Base-by-base conservation (phyloP, 2,797 vertebrate genomes). In the Alouatta caraya region DNA sequence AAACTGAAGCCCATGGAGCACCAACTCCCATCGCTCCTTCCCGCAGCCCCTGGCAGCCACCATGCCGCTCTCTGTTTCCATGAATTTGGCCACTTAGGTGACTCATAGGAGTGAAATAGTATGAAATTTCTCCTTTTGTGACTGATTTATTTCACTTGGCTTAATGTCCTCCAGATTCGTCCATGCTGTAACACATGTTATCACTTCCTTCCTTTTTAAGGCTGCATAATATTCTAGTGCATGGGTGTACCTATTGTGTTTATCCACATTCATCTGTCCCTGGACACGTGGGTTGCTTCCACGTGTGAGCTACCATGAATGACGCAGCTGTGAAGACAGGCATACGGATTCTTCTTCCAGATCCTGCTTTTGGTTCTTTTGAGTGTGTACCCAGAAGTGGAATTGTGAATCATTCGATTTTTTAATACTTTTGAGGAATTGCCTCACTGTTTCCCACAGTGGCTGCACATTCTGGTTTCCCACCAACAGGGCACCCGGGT, bases 191-290 rank as follows among this genome's bases (percentile, higher is more conserved):
- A 15, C 1, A 1, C 4, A 21, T 13, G 48, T 24, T 42, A 22
- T 28, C 37, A 26, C 11, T 4, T 15, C 30, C 72, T 33, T 80
- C 28, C 52, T 22, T 42, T 37, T 33, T 7, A 19, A 57, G n/a
- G 44, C 55, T 15, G 42, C 59, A 4, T 44, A 2, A 17, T 30
- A 19, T 21, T n/a, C 37, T 24, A 1, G 1, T 4, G 13, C 6
- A 6, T 5, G 22, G 5, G 2, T 2, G 3, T 0, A 24, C 83
- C 52, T 42, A 0, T 6, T 17, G 8, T 17, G 39, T 14, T 37
- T 59, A 17, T 14, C 80, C 19, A 5, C 24, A 3, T 19, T 46
- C 55, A 0, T 13, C 70, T 8, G 11, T 30, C n/a, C 0, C 1
- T 33, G 50, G 42, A 46, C 33, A 2, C 37, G 42, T 9, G 44